phyloP scores from a whole-genome alignment of 2,113 vertebrate genomes.

The Eleginops maclovinus region DNA sequence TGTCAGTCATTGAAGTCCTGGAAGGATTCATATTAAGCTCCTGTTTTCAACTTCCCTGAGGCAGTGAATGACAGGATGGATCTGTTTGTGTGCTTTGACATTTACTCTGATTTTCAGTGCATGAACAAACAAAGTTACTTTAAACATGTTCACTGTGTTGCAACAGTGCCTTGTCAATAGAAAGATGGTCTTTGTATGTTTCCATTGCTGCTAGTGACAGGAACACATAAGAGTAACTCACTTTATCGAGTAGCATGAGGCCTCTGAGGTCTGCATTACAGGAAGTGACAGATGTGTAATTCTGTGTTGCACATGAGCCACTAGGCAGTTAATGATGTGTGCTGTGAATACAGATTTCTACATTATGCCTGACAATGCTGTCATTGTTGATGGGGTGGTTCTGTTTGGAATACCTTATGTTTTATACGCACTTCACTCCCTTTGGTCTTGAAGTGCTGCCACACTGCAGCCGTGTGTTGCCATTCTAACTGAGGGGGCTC shows the following conservation, averaged over 20 bases:
- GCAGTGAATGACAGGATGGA: slow-evolving; percentile 20
- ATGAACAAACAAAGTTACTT: slow-evolving; percentile 29
- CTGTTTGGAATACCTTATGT: slow-evolving; percentile 42
- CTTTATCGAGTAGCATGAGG: slow-evolving; percentile 46
- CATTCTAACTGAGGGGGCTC: slow-evolving; percentile 2
- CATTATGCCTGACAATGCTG: slow-evolving; percentile 54
- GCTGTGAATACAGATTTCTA: slow-evolving; percentile 63
- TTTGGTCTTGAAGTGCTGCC: slow-evolving; percentile 35
- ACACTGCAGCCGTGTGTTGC: slow-evolving; percentile 2
- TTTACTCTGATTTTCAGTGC: not conserved
- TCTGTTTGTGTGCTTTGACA: not conserved
- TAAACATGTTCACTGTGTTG: slow-evolving; percentile 25
- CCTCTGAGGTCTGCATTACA: slow-evolving; percentile 49
- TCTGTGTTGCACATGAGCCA: slow-evolving; percentile 57
- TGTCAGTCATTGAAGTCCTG: not conserved
- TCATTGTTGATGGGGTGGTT: slow-evolving; percentile 39
- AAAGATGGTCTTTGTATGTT: slow-evolving; percentile 14
- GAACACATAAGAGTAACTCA: slow-evolving; percentile 23
- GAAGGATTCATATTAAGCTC: not conserved
- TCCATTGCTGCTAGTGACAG: slow-evolving; percentile 38
- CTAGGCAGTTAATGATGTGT: slow-evolving; percentile 71
- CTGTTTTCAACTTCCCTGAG: not conserved
- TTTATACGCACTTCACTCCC: slow-evolving; percentile 59
- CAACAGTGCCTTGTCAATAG: slow-evolving; percentile 8
- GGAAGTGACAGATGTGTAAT: slow-evolving; percentile 69